Evolutionary conservation across 1,140 invertebrate genomes (phyloP).

Genomic region (Drosophila sturtevanti): DNA sequence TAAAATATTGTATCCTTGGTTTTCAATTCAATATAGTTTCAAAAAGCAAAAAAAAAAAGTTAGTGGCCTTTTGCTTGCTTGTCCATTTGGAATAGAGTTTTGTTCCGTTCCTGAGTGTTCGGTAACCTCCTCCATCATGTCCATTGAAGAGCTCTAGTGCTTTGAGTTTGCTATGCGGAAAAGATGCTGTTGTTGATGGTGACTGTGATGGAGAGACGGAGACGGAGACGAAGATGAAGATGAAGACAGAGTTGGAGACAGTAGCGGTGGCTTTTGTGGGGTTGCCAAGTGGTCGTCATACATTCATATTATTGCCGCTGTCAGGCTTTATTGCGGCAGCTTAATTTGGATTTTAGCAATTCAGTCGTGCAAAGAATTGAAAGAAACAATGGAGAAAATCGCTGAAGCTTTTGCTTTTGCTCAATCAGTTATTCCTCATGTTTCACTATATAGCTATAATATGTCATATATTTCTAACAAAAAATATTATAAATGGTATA

Average conservation of each 20-base stretch:
- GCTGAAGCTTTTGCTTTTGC: not conserved
- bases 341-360: constrained; percentile 57
- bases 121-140: constrained; percentile 13
- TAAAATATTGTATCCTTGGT: too few species aligned
- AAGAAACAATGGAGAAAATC: constrained; percentile 12
- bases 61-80: not conserved
- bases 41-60: too few species aligned
- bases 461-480: too few species aligned
- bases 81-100: constrained; percentile 16
- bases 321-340: constrained; percentile 50
- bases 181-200: not conserved
- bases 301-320: constrained; percentile 34
- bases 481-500: not conserved
- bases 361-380: constrained; percentile 33
- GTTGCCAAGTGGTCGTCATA: not conserved
- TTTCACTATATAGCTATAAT: not conserved
- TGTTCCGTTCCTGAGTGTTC: not conserved
- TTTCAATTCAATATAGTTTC: too few species aligned
- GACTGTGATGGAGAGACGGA: not conserved
- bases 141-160: constrained; percentile 35
- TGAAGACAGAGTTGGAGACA: not conserved
- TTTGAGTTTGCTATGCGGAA: constrained; percentile 30
- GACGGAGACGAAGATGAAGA: not conserved
- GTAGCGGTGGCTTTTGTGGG: not conserved
- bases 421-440: not conserved